These are phyloP conservation scores for Lophotriccus pileatus DNA, from an alignment of 2,797 vertebrate species.

Conservation along the genomic window DNA sequence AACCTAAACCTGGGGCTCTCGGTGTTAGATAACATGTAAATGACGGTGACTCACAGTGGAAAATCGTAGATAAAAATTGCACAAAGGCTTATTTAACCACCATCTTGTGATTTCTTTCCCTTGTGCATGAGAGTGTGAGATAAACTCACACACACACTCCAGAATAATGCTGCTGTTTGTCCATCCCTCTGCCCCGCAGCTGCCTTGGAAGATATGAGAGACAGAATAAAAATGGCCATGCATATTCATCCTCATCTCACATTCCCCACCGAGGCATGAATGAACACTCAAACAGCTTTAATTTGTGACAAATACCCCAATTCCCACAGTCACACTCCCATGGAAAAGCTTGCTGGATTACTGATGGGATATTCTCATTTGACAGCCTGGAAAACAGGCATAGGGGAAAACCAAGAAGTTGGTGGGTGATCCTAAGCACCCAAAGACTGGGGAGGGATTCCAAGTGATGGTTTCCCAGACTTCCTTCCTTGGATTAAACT, in stretches of 20 bases:
- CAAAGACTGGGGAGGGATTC: not conserved
- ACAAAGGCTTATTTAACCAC: conserved; percentile 49
- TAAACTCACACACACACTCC: not conserved
- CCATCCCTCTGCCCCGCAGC: not conserved
- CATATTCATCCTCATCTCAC: not conserved
- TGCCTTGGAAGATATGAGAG: not conserved
- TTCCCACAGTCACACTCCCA: not conserved
- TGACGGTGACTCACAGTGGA: conserved; percentile 55
- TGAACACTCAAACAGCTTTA: not conserved
- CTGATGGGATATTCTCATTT: not conserved
- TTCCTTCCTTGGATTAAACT: not conserved
- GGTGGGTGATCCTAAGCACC: not conserved
- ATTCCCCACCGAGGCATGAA: not conserved
- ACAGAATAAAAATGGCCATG: not conserved
- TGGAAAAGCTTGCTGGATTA: not conserved
- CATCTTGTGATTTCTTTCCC: not conserved
- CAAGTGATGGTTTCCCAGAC: not conserved
- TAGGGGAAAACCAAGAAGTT: accelerated
- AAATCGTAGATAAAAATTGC: conserved; percentile 54
- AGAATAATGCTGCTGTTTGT: not conserved
- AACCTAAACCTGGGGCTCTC: not conserved
- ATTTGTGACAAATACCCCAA: not conserved
- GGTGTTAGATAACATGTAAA: conserved; percentile 64
- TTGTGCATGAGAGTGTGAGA: not conserved
- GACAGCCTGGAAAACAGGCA: not conserved